phyloP scores from a whole-genome alignment of 1,140 invertebrate species.

The Apocrypta bakeri region DNA sequence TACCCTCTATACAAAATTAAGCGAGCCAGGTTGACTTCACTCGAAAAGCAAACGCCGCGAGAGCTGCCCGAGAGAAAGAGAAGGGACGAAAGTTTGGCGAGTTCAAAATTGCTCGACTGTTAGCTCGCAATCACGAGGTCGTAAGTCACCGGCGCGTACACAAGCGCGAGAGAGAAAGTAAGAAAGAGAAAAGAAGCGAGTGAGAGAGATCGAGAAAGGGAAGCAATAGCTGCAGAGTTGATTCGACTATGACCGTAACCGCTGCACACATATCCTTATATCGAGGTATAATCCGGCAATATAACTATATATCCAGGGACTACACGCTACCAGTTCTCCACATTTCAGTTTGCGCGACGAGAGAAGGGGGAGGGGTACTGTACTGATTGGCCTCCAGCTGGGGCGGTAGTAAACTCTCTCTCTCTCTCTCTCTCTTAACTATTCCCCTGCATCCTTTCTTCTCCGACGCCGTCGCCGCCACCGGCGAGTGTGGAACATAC shows the following conservation, averaged over 20 bases:
- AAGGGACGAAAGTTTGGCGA: neutral
- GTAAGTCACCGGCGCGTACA: conserved; percentile 9
- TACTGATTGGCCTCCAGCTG: conserved; percentile 68
- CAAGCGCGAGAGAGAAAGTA: neutral
- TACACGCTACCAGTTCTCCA: neutral
- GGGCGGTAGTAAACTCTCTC: conserved; percentile 63
- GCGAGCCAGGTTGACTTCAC: neutral
- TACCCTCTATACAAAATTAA: neutral
- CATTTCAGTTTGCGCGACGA: neutral
- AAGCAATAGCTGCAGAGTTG: conserved; percentile 24
- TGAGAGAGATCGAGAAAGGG: neutral
- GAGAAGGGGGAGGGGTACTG: neutral
- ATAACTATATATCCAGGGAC: conserved; percentile 53
- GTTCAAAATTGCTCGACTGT: neutral
- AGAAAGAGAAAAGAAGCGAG: neutral
- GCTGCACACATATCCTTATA: conserved; percentile 22
- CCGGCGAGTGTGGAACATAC: conserved; percentile 8
- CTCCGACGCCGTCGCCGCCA: neutral
- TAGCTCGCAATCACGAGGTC: neutral
- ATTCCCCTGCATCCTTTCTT: conserved; percentile 38
- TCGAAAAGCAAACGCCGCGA: neutral
- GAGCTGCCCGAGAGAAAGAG: neutral
- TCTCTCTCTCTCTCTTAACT: conserved; percentile 36
- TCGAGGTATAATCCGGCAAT: conserved; percentile 63
- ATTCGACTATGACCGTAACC: conserved; percentile 34